Evolutionary conservation across 2,888 invertebrate species (phyloP), one percentile per base, ranked within the genome.

Genomic region (Troglohyphantes excavatus): DNA sequence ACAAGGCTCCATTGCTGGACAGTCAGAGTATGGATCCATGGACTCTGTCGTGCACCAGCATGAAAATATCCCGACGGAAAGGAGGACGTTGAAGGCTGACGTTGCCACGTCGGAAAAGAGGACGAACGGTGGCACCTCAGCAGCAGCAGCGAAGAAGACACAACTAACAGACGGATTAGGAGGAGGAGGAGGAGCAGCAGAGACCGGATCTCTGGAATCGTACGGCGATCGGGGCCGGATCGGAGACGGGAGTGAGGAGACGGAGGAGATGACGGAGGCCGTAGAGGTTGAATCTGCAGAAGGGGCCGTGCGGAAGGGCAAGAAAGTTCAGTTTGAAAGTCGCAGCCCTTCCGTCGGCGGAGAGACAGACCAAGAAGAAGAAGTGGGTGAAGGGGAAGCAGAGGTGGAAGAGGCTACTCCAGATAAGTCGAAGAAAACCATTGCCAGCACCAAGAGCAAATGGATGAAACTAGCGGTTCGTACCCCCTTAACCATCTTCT

Each of bases 391-490:
- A 13, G 81, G 23, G 3, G 29, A 19, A 6, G 63, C 27, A 7
- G 33, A 53, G 17, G 53, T 65, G 6, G 90, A 63, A 7, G 85
- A 63, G 21, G 85, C 67, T 11, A 23, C 29, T 13, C 13, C 53
- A 26, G 90, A 88, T 2, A 88, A 84, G 53, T 27, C 65, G 33
- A 83, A 81, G 65, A 88, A 88, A 39, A 78, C 85, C n/a, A 83
- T 79, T 29, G 88, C 82, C 13, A 91, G 90, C 61, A 91, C 91
- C 75, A 92, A 92, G 79, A 91, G 91, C 76, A 92, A 92, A 87
- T 92, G 92, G 92, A 91, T 91, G 78, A 91, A 91, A 70, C 88
- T 91, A 67, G 91, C 90, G 91, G 92, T 92, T 86, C 83, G 91
- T 91, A 91, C 13, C 5, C 29, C 53, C 17, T 27, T 26, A 43